Conservation (phyloP, 2,888 invertebrate species). For the Cerceris ruficornis region DNA sequence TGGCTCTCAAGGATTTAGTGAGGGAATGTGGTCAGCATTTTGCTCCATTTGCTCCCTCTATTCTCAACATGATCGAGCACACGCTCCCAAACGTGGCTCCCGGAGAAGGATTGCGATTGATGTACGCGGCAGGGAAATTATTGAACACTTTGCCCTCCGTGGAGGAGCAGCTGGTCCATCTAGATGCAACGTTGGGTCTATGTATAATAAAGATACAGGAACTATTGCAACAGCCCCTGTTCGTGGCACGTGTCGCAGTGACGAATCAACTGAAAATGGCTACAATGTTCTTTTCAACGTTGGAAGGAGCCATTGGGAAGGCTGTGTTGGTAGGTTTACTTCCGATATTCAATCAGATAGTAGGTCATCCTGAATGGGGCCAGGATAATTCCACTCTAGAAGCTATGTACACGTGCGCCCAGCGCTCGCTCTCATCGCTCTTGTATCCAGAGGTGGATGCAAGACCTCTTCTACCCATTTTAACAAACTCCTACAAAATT, state of each 20-base stretch:
- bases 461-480: slow-evolving; percentile 68
- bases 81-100: slow-evolving; percentile 84
- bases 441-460: slow-evolving; percentile 74
- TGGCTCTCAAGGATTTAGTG: slow-evolving; percentile 94
- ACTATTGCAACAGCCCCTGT: slow-evolving; percentile 76
- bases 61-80: slow-evolving; percentile 86
- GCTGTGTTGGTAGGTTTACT: slow-evolving; percentile 79
- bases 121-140: slow-evolving; percentile 90
- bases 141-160: slow-evolving; percentile 86
- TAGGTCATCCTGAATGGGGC: slow-evolving; percentile 84
- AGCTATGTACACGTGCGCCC: slow-evolving; percentile 81
- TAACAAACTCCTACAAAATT: slow-evolving; percentile 78
- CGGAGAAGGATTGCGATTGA: slow-evolving; percentile 88
- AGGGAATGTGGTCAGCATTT: slow-evolving; percentile 90
- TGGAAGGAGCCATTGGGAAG: slow-evolving; percentile 83
- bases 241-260: slow-evolving; percentile 79
- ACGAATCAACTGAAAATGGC: slow-evolving; percentile 87
- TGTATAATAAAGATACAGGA: slow-evolving; percentile 85
- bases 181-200: slow-evolving; percentile 88
- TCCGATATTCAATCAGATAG: slow-evolving; percentile 85
- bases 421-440: slow-evolving; percentile 74
- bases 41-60: slow-evolving; percentile 88
- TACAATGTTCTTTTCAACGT: slow-evolving; percentile 85
- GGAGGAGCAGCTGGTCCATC: slow-evolving; percentile 86
- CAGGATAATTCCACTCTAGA: slow-evolving; percentile 86